phyloP scores from a whole-genome alignment of 2,797 vertebrate genomes.

The Sebastes steindachneri region DNA sequence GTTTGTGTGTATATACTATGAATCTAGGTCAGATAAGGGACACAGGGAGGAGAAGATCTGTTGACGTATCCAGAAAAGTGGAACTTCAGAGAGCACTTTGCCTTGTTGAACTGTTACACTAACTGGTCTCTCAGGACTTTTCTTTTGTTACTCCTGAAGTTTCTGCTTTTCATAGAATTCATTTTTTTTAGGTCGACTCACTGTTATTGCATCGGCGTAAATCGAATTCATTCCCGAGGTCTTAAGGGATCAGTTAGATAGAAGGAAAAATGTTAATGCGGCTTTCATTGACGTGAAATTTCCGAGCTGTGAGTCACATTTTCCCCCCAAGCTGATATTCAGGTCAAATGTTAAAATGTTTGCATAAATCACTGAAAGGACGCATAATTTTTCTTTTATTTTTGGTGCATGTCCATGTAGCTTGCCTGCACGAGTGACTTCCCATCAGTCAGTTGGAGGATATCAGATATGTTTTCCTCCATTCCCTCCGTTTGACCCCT shows the following conservation, averaged over 20 bases:
- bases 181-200: neutral
- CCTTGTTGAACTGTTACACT: constrained; percentile 1
- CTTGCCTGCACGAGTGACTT: constrained; percentile 11
- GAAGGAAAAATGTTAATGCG: constrained; percentile 6
- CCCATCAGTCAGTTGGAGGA: constrained; percentile 34
- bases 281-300: constrained; percentile 11
- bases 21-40: constrained; percentile 54
- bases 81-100: constrained; percentile 2
- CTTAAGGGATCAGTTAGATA: constrained; percentile 26
- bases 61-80: neutral
- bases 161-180: neutral
- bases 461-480: constrained; percentile 28
- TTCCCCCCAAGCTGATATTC: constrained; percentile 7
- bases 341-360: constrained; percentile 36
- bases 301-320: constrained; percentile 11
- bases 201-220: constrained; percentile 13
- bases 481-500: constrained; percentile 46
- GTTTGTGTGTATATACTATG: neutral
- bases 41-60: constrained; percentile 10
- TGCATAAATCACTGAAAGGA: constrained; percentile 25
- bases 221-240: constrained; percentile 26
- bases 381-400: neutral
- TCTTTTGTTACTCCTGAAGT: neutral
- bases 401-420: neutral
- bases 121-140: neutral